Percentiles rank a stretch among this genome's conserved stretches.
phyloP scores from a whole-genome alignment of 2,113 vertebrate species.

The Clarias magur region DNA sequence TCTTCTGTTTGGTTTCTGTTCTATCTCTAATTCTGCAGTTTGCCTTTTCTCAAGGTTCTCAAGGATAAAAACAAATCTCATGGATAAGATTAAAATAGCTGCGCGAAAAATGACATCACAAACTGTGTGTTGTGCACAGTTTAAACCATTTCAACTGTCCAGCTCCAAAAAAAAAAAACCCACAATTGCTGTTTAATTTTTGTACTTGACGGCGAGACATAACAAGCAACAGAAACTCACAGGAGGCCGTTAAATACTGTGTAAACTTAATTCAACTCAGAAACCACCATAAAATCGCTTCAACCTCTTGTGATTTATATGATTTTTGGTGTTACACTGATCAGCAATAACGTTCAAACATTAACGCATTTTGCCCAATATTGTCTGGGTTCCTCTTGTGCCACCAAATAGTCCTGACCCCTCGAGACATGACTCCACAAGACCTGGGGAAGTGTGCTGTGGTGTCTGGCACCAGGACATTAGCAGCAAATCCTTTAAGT shows the following conservation, averaged over 20 bases:
- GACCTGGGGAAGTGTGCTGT: no score
- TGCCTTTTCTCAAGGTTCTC: conserved; percentile 29
- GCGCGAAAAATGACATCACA: conserved; percentile 5
- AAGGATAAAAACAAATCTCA: neutral
- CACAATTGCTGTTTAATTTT: conserved; percentile 11
- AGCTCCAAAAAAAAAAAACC: neutral
- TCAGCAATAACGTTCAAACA: no score
- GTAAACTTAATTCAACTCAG: neutral
- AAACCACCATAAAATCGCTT: neutral
- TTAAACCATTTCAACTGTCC: neutral
- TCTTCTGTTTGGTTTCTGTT: conserved; percentile 9
- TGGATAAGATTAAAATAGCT: conserved; percentile 1
- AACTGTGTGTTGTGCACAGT: neutral
- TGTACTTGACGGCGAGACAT: neutral
- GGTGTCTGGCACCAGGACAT: no score
- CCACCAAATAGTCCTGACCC: no score
- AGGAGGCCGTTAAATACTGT: neutral
- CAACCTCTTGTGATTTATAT: neutral
- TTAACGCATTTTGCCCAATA: no score
- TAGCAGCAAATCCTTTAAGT: no score
- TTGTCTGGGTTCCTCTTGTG: no score
- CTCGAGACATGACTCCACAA: no score
- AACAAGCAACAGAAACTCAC: neutral
- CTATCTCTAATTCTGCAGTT: conserved; percentile 5
- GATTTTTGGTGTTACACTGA: neutral